Evolutionary conservation across 2,113 vertebrate species (phyloP).

Genomic region (Corythornis vintsioides): DNA sequence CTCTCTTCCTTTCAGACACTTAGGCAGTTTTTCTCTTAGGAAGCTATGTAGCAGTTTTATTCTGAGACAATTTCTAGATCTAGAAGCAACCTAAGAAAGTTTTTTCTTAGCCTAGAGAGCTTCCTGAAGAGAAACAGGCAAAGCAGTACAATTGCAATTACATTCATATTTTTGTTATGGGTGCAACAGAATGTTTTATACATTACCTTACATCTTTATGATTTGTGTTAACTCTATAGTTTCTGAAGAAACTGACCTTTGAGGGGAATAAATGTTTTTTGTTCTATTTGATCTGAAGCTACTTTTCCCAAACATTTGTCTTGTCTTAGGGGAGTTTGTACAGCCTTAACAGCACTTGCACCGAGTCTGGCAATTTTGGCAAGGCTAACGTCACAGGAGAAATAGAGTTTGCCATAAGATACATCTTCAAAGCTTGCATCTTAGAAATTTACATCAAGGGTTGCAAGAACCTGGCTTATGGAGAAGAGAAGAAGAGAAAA

Average conservation of each 20-base stretch:
- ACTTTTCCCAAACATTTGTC: neutral
- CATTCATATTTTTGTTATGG: neutral
- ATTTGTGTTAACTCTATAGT: neutral
- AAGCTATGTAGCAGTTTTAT: neutral
- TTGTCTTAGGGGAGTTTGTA: slow-evolving; percentile 75
- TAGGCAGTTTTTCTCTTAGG: neutral
- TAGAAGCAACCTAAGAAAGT: neutral
- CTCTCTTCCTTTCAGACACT: neutral
- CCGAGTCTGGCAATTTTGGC: slow-evolving; percentile 77
- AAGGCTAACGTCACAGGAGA: slow-evolving; percentile 77
- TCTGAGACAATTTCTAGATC: neutral
- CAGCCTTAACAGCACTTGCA: slow-evolving; percentile 83
- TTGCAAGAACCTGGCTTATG: slow-evolving; percentile 84
- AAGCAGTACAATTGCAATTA: neutral
- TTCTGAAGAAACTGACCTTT: neutral
- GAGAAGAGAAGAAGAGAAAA: slow-evolving; percentile 84
- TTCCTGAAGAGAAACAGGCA: neutral
- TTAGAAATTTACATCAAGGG: slow-evolving; percentile 84
- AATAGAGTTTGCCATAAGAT: slow-evolving; percentile 84
- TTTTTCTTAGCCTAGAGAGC: neutral
- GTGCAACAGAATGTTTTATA: neutral
- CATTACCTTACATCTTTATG: neutral
- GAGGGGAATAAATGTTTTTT: neutral
- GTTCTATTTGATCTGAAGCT: neutral
- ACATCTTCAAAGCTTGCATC: slow-evolving; percentile 72